These are phyloP conservation scores for Pyrrhia umbra DNA, from an alignment of 2,888 invertebrate genomes.

Conservation along the genomic window DNA sequence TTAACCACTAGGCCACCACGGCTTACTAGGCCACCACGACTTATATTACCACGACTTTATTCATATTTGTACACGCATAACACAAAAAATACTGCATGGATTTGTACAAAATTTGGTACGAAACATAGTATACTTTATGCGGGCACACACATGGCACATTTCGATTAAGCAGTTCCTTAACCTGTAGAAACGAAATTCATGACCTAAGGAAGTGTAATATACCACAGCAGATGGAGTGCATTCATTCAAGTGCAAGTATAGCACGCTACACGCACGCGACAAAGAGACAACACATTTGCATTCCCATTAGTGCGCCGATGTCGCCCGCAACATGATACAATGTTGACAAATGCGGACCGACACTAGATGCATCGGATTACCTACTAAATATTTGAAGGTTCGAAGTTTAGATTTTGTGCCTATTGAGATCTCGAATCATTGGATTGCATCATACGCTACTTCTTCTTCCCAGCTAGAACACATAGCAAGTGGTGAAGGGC, in stretches of 20 bases:
- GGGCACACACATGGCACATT: no score
- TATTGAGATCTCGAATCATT: background rate
- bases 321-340: constrained; percentile 57
- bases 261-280: constrained; percentile 39
- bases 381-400: constrained; percentile 37
- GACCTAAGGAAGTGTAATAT: constrained; percentile 13
- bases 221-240: constrained; percentile 29
- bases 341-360: constrained; percentile 61
- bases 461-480: no score
- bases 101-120: no score
- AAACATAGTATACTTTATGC: no score
- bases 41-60: no score
- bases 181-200: background rate
- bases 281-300: constrained; percentile 61
- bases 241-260: constrained; percentile 35
- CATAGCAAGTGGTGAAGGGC: no score
- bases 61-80: no score
- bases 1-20: no score
- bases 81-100: no score
- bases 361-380: constrained; percentile 38
- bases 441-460: no score
- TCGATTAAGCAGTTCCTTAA: constrained; percentile 19
- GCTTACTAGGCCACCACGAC: no score
- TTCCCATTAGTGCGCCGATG: constrained; percentile 62
- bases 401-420: background rate